A percentile compares a stretch with the other conserved stretches of the same genome.
These are phyloP conservation scores for Thecophora atra DNA, from an alignment of 2,888 invertebrate species.

Conservation along the genomic window DNA sequence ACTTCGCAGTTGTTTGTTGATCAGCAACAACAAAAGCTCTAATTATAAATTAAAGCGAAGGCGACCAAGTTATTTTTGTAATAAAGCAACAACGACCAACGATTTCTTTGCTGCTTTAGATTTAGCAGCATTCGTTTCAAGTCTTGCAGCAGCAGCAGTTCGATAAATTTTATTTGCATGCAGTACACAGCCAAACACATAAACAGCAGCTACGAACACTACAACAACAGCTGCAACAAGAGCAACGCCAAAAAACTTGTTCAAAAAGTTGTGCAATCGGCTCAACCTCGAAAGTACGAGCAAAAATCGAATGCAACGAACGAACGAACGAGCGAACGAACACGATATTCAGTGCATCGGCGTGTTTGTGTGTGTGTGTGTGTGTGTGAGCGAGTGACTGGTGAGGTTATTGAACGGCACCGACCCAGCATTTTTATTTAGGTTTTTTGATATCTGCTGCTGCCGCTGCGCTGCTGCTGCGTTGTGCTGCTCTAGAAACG, in stretches of 20 bases:
- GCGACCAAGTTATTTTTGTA: conserved; percentile 22
- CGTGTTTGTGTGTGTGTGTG: conserved; percentile 20
- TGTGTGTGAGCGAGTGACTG: conserved; percentile 20
- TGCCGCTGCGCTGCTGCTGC: conserved; percentile 8
- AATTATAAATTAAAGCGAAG: conserved; percentile 17
- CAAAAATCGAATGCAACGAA: conserved; percentile 15
- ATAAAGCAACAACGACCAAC: conserved; percentile 25
- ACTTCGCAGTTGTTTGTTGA: too few relatives aligned
- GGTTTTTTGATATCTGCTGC: background rate
- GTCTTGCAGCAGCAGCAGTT: conserved; percentile 23
- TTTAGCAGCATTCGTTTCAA: conserved; percentile 17
- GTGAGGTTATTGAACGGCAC: conserved; percentile 61
- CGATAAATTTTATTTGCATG: conserved; percentile 1
- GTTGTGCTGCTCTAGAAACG: conserved; percentile 24
- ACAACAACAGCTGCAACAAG: conserved; percentile 1
- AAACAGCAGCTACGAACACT: background rate
- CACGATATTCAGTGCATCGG: background rate
- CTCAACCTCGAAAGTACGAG: conserved; percentile 36
- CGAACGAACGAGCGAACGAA: conserved; percentile 35
- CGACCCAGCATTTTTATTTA: conserved; percentile 54
- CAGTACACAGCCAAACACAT: background rate
- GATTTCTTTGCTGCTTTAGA: too few relatives aligned
- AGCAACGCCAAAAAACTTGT: conserved; percentile 13
- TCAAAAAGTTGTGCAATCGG: conserved; percentile 31
- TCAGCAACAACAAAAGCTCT: conserved; percentile 3